Conservation (phyloP, 1,140 invertebrate genomes). For the Drosophila teissieri region DNA sequence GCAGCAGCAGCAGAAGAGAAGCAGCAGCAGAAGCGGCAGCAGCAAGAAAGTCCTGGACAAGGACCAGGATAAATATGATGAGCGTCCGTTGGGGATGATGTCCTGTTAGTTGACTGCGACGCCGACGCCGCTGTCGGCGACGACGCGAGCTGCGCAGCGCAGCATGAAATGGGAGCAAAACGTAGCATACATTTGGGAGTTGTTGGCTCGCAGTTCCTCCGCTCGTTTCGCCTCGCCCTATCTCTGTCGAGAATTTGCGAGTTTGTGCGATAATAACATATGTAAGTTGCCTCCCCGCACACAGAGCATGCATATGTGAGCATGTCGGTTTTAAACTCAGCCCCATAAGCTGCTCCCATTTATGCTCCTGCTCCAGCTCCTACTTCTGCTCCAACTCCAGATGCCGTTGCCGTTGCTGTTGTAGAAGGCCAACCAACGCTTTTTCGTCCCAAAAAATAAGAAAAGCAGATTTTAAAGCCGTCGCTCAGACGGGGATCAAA, state of each 20-base stretch:
- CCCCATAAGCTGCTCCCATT: constrained; percentile 64
- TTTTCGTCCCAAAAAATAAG: constrained; percentile 12
- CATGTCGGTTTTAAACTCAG: constrained; percentile 69
- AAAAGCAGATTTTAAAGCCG: constrained; percentile 60
- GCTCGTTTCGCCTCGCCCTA: constrained; percentile 9
- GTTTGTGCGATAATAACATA: constrained; percentile 81
- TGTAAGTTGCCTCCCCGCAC: constrained; percentile 67
- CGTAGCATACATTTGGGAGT: constrained; percentile 79
- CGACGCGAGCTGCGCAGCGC: constrained; percentile 22
- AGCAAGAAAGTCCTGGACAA: constrained; percentile 38
- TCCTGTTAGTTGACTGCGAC: constrained; percentile 33
- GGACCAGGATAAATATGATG: constrained; percentile 70
- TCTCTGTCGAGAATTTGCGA: constrained; percentile 77
- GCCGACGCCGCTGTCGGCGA: constrained; percentile 9
- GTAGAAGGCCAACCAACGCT: constrained; percentile 3
- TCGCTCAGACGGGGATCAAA: constrained; percentile 60
- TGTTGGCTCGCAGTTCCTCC: constrained; percentile 41
- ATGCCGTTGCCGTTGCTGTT: not conserved
- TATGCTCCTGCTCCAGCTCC: constrained; percentile 21
- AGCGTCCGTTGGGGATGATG: constrained; percentile 65
- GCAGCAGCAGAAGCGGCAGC: constrained; percentile 27
- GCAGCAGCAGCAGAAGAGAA: constrained; percentile 7
- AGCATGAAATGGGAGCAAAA: constrained; percentile 68
- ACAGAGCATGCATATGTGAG: constrained; percentile 34
- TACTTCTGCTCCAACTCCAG: constrained; percentile 12